Evolutionary conservation across 2,888 invertebrate species (phyloP).

Genomic region (Branchipolynoe longqiensis): DNA sequence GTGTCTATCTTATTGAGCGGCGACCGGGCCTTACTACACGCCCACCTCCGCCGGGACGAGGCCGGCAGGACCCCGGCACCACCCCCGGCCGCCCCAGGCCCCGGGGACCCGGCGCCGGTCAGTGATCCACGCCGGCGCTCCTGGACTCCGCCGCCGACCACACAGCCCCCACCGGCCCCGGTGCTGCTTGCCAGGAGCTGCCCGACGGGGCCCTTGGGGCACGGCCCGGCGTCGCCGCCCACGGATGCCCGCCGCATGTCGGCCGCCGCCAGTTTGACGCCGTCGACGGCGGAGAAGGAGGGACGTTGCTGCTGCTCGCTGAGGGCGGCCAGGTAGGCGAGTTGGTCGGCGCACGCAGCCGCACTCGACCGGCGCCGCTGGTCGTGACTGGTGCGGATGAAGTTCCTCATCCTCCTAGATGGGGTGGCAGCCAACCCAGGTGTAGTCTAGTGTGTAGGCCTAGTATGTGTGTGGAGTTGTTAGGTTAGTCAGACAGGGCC

Average conservation of each 20-base stretch:
- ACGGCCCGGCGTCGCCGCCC: not conserved
- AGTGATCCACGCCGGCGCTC: constrained; percentile 12
- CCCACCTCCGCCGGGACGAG: constrained; percentile 22
- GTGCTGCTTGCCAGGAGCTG: constrained; percentile 1
- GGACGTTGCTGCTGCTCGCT: not conserved
- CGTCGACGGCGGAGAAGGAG: not conserved
- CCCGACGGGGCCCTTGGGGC: not conserved
- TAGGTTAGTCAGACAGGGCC: no score
- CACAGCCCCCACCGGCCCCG: not conserved
- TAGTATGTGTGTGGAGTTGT: no score
- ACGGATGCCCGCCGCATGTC: constrained; percentile 18
- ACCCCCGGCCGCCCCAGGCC: not conserved
- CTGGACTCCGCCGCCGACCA: not conserved
- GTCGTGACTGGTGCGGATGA: constrained; percentile 57
- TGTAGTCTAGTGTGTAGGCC: no score
- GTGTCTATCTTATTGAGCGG: constrained; percentile 19
- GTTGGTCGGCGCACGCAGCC: constrained; percentile 42
- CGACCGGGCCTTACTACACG: not conserved
- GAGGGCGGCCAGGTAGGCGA: constrained; percentile 30
- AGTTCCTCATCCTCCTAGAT: constrained; percentile 50
- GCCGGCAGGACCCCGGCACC: not conserved
- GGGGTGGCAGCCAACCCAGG: no score
- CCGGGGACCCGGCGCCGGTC: not conserved
- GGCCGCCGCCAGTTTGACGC: constrained; percentile 23
- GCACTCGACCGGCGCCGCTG: constrained; percentile 58